Evolutionary conservation across 2,888 invertebrate genomes (phyloP).

Genomic region (Cerastis rubricosa): DNA sequence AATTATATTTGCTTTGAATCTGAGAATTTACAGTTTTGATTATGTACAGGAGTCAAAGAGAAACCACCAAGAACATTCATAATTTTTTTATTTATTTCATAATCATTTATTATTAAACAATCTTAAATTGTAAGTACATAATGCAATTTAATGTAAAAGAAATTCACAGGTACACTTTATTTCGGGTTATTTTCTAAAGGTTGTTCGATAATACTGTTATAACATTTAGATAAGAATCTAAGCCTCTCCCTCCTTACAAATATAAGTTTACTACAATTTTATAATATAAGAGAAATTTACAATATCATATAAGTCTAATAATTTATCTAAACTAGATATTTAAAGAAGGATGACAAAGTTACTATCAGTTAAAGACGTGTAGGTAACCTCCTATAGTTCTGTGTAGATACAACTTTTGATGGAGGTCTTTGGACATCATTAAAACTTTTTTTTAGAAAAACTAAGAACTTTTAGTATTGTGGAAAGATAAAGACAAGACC

Average conservation of each 20-base stretch:
- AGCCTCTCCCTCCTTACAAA: constrained; percentile 78
- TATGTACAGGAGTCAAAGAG: constrained; percentile 7
- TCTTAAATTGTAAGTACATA: constrained; percentile 44
- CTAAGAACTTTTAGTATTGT: constrained; percentile 43
- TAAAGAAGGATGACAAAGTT: constrained; percentile 28
- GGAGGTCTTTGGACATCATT: constrained; percentile 55
- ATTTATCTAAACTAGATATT: constrained; percentile 33
- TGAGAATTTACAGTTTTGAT: background rate
- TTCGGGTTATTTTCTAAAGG: constrained; percentile 57
- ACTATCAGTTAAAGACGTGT: constrained; percentile 29
- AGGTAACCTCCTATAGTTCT: constrained; percentile 39
- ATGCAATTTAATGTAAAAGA: constrained; percentile 61
- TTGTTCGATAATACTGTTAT: constrained; percentile 64
- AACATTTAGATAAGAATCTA: constrained; percentile 69
- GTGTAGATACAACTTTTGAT: constrained; percentile 29
- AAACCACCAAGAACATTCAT: constrained; percentile 60
- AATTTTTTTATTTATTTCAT: constrained; percentile 64
- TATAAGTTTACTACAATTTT: constrained; percentile 49
- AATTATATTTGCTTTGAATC: constrained; percentile 47
- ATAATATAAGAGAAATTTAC: constrained; percentile 58
- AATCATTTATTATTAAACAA: constrained; percentile 60
- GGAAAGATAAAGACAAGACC: constrained; percentile 54
- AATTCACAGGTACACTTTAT: constrained; percentile 72
- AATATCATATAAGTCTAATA: constrained; percentile 52
- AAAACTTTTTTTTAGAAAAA: constrained; percentile 62